Evolutionary conservation across 2,888 invertebrate genomes (phyloP), one percentile per base, ranked within the genome.

Genomic region (Prosapia bicincta): DNA sequence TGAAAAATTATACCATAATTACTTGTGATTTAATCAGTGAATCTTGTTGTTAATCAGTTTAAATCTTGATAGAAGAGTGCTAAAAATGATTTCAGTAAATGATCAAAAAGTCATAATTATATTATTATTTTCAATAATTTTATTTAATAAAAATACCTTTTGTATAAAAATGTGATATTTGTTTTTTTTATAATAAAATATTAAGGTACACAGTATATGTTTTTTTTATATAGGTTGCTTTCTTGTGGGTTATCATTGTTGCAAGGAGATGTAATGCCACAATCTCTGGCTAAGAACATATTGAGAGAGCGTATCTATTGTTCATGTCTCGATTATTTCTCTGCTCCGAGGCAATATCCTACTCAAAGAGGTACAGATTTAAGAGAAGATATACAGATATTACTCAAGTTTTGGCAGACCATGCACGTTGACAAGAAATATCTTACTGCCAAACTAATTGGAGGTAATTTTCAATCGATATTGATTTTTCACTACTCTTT

Each of bases 341-440:
- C 96, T 82, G 90, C 95, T 0, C 93, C 94, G 0, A 91, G 94
- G n/a, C 93, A 93, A 75, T 95, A 94, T 81, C 98, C 99, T 0
- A 92, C 93, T 0, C 96, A 96, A 82, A 89, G 90, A 32, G 88
- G 92, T 0, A 89, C 91, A 0, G 92, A 92, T 6, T 85, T 99
- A 20, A 86, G 95, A 23, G 97, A 98, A 81, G 99, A 99, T 82
- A 94, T 99, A 79, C 89, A 91, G 43, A 92, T 93, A 0, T 85
- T 99, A 72, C 90, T 98, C 76, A 92, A 93, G 82, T 99, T 99
- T 86, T 99, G 99, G 98, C 95, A 97, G 83, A 90, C 93, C 3
- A 93, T 99, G 90, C 96, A 97, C 83, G 94, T 94, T 0, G 97
- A 97, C 83, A 97, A 96, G 86, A 97, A 96, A 84, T 96, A 97